These are phyloP conservation scores for Drosophila sproati DNA, from an alignment of 1,140 invertebrate species.

Conservation along the genomic window DNA sequence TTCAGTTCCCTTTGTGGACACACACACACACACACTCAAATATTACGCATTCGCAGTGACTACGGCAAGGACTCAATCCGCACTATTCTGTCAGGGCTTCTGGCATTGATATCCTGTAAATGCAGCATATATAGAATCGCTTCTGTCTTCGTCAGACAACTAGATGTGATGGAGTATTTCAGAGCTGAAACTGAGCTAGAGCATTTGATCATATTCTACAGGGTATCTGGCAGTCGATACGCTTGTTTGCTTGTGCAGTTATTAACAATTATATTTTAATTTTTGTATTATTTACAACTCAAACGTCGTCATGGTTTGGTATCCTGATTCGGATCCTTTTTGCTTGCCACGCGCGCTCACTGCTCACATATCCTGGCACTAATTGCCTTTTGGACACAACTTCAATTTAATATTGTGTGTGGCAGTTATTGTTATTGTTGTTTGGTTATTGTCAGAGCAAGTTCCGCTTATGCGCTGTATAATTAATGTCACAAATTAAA, in stretches of 20 bases:
- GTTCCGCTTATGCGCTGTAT: constrained; percentile 49
- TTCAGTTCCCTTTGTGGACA: constrained; percentile 1
- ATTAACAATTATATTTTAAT: constrained; percentile 67
- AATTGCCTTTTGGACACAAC: constrained; percentile 12
- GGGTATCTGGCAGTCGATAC: neutral
- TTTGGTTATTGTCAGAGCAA: constrained; percentile 34
- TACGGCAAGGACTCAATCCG: neutral
- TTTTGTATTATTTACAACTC: constrained; percentile 56
- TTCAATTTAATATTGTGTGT: constrained; percentile 16
- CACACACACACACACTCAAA: constrained; percentile 13
- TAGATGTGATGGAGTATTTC: too few species aligned
- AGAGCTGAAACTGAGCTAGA: too few species aligned
- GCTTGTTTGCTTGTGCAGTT: constrained; percentile 28
- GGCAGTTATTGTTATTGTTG: constrained; percentile 11
- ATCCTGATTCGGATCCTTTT: neutral
- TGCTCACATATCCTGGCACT: constrained; percentile 9
- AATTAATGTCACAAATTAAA: constrained; percentile 74
- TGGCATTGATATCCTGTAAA: constrained; percentile 6
- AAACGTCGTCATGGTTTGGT: constrained; percentile 33
- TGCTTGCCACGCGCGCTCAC: neutral
- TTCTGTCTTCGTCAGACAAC: too few species aligned
- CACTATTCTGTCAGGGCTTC: neutral
- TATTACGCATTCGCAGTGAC: constrained; percentile 54
- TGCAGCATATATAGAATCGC: neutral
- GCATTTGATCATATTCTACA: neutral